Evolutionary conservation across 1,140 invertebrate species (phyloP), one percentile per base, ranked within the genome.

Genomic region (Atta colombica): DNA sequence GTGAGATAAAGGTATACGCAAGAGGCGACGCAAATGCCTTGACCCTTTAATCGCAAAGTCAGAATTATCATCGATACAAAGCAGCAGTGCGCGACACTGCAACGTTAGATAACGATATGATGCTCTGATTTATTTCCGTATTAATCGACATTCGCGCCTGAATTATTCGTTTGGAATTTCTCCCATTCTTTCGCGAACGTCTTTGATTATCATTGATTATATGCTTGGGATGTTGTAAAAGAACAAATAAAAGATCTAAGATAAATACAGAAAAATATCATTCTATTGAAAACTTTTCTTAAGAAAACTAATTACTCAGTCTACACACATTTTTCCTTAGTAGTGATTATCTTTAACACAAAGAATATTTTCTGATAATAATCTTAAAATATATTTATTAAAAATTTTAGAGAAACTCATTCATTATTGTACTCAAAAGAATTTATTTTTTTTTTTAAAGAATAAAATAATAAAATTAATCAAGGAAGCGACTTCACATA

Each of bases 51-150:
- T 14, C 58, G 25, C 21, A 5, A 4, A 75, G 39, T 49, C 12
- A 18, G 5, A 69, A 69, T 84, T 53, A 35, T 65, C 81, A n/a
- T 25, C 49, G 28, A 18, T 45, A 39, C 31, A 60, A 51, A 25
- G 63, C 12, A 16, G 45, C n/a, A 8, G 2, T 14, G 8, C 39
- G n/a, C 7, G 65, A 39, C 18, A 18, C 6, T 28, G 61, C 58
- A 63, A 31, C 31, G 4, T 3, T 25, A 49, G 39, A 63, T 66
- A 51, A 2, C n/a, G n/a, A 45, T 21, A 49, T 7, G 31, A 2
- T 14, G 31, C 35, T 21, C 58, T 49, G 21, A 49, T 63, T 66
- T 77, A 77, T 77, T 77, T 77, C 31, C 55, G 35, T 77, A 16
- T 74, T 49, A 65, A 78, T 65, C 39, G 39, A 4, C 14, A 61